Evolutionary conservation across 2,888 invertebrate species (phyloP).

Genomic region (Papilio elwesi): DNA sequence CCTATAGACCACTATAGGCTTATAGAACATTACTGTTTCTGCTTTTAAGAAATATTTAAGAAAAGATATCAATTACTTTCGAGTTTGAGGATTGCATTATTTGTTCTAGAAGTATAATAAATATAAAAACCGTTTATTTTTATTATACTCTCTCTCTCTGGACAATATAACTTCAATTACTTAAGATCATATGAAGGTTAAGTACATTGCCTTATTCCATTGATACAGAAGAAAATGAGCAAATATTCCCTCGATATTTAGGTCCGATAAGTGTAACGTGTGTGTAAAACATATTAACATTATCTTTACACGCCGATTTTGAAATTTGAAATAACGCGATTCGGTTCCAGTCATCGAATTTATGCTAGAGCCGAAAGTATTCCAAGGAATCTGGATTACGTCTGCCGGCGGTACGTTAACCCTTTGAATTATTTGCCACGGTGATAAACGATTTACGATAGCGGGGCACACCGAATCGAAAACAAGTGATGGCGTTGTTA

Average conservation of each 20-base stretch:
- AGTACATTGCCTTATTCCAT: too few relatives aligned
- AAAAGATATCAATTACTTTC: too few relatives aligned
- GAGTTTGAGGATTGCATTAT: too few relatives aligned
- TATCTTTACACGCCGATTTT: slow-evolving; percentile 7
- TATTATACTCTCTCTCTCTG: too few relatives aligned
- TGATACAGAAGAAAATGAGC: too few relatives aligned
- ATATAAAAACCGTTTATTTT: too few relatives aligned
- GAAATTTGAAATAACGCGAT: slow-evolving; percentile 13
- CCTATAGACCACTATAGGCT: too few relatives aligned
- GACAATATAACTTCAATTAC: too few relatives aligned
- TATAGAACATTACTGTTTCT: too few relatives aligned
- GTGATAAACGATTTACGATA: slow-evolving; percentile 78
- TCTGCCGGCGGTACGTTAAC: slow-evolving; percentile 71
- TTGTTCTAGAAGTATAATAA: too few relatives aligned
- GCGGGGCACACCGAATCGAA: slow-evolving; percentile 71
- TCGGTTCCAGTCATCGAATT: slow-evolving; percentile 31
- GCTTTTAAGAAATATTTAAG: too few relatives aligned
- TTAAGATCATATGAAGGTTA: too few relatives aligned
- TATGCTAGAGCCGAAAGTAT: slow-evolving; percentile 28
- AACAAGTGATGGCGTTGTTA: slow-evolving; percentile 75
- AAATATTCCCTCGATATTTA: background rate
- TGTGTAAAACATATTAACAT: background rate
- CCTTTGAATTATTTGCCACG: slow-evolving; percentile 59
- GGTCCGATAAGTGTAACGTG: background rate
- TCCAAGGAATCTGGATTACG: slow-evolving; percentile 60